These are phyloP conservation scores for Probosciger aterrimus DNA, from an alignment of 2,113 vertebrate species.

Conservation along the genomic window DNA sequence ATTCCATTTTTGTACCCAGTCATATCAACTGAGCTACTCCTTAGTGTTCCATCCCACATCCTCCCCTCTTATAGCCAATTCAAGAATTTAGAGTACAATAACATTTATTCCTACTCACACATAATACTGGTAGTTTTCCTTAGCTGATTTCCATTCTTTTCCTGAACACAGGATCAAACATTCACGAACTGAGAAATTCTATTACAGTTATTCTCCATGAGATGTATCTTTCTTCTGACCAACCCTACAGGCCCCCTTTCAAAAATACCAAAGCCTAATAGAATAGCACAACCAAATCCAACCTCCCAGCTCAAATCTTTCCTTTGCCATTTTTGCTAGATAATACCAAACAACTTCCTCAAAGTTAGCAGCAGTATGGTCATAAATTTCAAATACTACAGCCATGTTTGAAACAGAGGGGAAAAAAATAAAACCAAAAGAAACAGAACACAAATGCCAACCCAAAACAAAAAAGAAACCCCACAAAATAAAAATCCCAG, in stretches of 20 bases:
- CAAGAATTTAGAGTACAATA: background rate
- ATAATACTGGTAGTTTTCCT: background rate
- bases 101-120: background rate
- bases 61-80: background rate
- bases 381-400: background rate
- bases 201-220: background rate
- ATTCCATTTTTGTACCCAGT: background rate
- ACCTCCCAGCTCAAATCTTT: background rate
- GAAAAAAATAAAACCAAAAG: background rate
- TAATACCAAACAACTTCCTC: background rate
- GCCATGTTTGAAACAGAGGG: background rate
- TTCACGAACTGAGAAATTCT: background rate
- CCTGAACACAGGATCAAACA: background rate
- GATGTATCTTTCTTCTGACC: background rate
- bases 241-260: background rate
- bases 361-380: background rate
- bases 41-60: background rate
- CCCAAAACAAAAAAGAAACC: fast-evolving
- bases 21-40: background rate
- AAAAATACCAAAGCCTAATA: background rate
- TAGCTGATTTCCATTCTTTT: background rate
- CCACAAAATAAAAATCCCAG: background rate
- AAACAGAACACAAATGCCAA: background rate
- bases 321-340: background rate
- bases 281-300: background rate